Evolutionary conservation across 2,888 invertebrate species (phyloP), one percentile per base, ranked within the genome.

Genomic region (Lasioglossum morio): DNA sequence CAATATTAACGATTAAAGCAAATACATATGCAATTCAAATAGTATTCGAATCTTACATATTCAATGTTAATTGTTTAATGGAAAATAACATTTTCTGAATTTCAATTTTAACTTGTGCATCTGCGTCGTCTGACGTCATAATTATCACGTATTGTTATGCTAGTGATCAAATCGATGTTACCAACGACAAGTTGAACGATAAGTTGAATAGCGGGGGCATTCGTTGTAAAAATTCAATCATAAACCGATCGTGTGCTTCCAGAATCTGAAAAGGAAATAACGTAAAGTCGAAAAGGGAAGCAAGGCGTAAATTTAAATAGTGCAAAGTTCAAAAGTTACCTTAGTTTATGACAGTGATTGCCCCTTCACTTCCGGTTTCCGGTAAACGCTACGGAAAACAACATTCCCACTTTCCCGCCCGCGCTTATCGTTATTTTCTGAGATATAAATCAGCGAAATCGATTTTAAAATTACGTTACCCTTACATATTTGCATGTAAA

Each of bases 41-140:
- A 77, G 14, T 60, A n/a, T n/a, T 69, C 23, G 10, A 78, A 77
- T 4, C 75, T 91, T 87, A 92, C 92, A 92, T 91, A 53, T 89
- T 87, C 27, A 73, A 66, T 10, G 80, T 78, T 43, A 88, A 37
- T 8, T 83, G 30, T 23, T 85, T 72, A 66, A 92, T 89, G 8
- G 83, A 81, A 14, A 46, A 3, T 19, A 92, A 63, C 7, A 75
- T 86, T 14, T 81, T 77, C 27, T 88, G 80, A 37, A 92, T 88
- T 60, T 85, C 77, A 19, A 76, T 37, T 63, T 73, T 78, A 16
- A 75, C 14, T 14, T 76, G 57, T 2, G 23, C n/a, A 12, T 80
- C 79, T n/a, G 16, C 0, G 2, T 60, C 10, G 7, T 69, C 23
- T 43, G 76, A n/a, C 8, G 30, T 63, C 75, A 57, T 66, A 27